Evolutionary conservation across 2,113 vertebrate species (phyloP).

Genomic region (Montifringilla adamsi): DNA sequence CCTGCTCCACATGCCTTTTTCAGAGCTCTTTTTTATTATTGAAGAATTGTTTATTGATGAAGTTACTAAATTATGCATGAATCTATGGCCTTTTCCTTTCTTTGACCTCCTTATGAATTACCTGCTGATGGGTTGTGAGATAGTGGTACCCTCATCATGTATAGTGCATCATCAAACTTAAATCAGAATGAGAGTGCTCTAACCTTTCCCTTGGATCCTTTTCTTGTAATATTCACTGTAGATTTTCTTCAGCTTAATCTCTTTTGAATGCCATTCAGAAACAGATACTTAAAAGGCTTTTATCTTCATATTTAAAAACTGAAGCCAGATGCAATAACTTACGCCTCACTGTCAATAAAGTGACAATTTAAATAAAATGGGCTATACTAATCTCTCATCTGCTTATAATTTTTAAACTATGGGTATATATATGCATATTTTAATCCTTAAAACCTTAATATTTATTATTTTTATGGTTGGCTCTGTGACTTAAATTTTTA

Average conservation of each 20-base stretch:
- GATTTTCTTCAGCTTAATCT: not conserved
- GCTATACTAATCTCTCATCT: not conserved
- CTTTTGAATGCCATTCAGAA: not conserved
- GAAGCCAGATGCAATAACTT: not conserved
- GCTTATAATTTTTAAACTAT: not conserved
- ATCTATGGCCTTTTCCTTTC: constrained; percentile 19
- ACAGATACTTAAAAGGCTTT: not conserved
- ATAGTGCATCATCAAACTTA: constrained; percentile 34
- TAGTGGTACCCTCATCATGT: constrained; percentile 19
- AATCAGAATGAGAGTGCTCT: not conserved
- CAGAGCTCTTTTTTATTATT: constrained; percentile 32
- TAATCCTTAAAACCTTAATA: not conserved
- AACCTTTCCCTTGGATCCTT: not conserved
- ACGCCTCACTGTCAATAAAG: not conserved
- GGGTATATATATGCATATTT: not conserved
- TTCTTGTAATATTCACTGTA: not conserved
- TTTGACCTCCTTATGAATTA: constrained; percentile 46
- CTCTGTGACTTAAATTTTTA: not conserved
- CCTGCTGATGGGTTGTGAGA: constrained; percentile 7
- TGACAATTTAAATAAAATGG: not conserved
- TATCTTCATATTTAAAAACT: not conserved
- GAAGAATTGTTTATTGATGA: constrained; percentile 52
- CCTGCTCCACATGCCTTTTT: not conserved
- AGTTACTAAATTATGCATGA: constrained; percentile 47
- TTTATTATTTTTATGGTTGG: not conserved